These are phyloP conservation scores for Bactericera cockerelli DNA, from an alignment of 1,140 invertebrate genomes.

Conservation along the genomic window DNA sequence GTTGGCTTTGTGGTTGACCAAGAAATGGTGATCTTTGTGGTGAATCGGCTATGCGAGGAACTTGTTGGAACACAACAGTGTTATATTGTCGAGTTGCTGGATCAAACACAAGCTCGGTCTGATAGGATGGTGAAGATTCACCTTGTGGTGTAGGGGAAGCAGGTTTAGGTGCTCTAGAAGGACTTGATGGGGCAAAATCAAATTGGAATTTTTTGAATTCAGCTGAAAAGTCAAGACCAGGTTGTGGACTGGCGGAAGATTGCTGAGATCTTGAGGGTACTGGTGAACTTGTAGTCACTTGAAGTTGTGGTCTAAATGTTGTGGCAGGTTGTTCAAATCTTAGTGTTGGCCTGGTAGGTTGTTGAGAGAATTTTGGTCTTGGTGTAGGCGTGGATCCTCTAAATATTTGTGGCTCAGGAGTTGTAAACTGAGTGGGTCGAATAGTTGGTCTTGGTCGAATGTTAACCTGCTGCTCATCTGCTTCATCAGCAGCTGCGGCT, in stretches of 20 bases:
- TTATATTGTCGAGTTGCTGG: slow-evolving; percentile 62
- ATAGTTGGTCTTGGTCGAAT: slow-evolving; percentile 42
- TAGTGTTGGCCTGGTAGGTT: neutral
- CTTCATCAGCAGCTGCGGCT: slow-evolving; percentile 32
- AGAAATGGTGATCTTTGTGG: slow-evolving; percentile 19
- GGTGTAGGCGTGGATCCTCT: slow-evolving; percentile 37
- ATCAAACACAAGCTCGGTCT: slow-evolving; percentile 59
- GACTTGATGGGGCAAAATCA: slow-evolving; percentile 29
- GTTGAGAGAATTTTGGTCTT: slow-evolving; percentile 28
- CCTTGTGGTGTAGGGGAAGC: slow-evolving; percentile 27
- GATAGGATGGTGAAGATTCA: slow-evolving; percentile 39
- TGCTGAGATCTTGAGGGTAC: slow-evolving; percentile 9
- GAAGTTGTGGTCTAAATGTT: slow-evolving; percentile 43
- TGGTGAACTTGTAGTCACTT: slow-evolving; percentile 37
- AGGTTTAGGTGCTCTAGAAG: slow-evolving; percentile 26
- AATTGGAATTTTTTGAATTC: slow-evolving; percentile 62
- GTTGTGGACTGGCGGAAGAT: neutral
- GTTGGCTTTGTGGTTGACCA: slow-evolving; percentile 12
- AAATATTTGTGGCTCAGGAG: slow-evolving; percentile 30
- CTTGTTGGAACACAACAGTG: slow-evolving; percentile 55
- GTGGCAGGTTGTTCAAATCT: slow-evolving; percentile 37
- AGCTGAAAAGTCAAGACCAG: slow-evolving; percentile 20
- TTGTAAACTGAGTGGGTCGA: slow-evolving; percentile 29
- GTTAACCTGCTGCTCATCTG: slow-evolving; percentile 41
- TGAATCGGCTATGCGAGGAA: slow-evolving; percentile 44